These are phyloP conservation scores for Epicampocera succincta DNA, from an alignment of 2,888 invertebrate genomes.

Conservation along the genomic window DNA sequence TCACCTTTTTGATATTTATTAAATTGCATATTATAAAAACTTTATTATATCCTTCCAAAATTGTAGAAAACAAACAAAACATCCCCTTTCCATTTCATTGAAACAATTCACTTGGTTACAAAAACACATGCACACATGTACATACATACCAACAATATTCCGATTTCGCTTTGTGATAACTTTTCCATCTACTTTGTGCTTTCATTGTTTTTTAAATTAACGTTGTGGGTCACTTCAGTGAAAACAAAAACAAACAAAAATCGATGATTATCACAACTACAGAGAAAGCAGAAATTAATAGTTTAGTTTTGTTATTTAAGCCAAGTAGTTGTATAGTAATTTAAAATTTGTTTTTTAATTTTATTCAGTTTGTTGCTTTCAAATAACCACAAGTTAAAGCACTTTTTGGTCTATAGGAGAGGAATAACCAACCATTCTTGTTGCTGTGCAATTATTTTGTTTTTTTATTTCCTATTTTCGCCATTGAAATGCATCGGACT, in stretches of 20 bases:
- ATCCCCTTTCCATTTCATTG: too few species aligned
- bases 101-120: too few species aligned
- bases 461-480: background rate
- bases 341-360: conserved; percentile 5
- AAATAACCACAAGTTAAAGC: background rate
- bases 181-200: background rate
- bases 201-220: background rate
- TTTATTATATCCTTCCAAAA: too few species aligned
- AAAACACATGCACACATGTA: too few species aligned
- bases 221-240: conserved; percentile 11
- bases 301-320: conserved; percentile 9
- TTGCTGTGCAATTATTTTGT: conserved; percentile 24
- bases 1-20: too few species aligned
- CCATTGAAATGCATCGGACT: conserved; percentile 37
- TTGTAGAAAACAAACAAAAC: too few species aligned
- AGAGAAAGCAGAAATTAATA: conserved; percentile 15
- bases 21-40: too few species aligned
- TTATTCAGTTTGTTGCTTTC: conserved; percentile 10
- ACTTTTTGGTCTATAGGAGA: conserved; percentile 2
- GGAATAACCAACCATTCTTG: conserved; percentile 15
- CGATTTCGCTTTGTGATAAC: background rate
- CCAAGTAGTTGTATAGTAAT: conserved; percentile 10
- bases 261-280: conserved; percentile 34
- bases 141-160: background rate
- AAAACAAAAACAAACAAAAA: conserved; percentile 15